Conservation (phyloP, 1,140 invertebrate genomes). For the Bombus vancouverensis region DNA sequence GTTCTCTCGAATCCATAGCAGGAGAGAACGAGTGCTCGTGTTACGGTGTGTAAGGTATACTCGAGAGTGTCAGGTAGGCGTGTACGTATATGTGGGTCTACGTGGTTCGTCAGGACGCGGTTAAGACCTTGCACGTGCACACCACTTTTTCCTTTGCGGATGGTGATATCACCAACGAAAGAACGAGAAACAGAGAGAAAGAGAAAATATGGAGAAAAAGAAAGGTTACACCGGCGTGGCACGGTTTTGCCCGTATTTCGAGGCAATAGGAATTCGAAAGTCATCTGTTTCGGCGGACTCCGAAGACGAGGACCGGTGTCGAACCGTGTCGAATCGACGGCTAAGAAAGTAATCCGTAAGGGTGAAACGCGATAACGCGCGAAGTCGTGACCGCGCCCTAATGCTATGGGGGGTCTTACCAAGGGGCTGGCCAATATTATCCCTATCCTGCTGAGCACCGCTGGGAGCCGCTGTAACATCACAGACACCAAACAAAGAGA, state of each 20-base stretch:
- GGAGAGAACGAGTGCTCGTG: constrained; percentile 46
- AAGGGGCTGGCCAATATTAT: constrained; percentile 95
- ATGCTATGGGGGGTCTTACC: constrained; percentile 88
- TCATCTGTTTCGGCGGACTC: background rate
- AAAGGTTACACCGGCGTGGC: background rate
- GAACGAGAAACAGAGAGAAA: constrained; percentile 9
- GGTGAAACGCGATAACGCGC: constrained; percentile 51
- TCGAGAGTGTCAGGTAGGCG: background rate
- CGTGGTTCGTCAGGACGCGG: constrained; percentile 59
- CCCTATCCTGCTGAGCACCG: constrained; percentile 95
- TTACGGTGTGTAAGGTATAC: background rate
- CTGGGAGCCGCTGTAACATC: constrained; percentile 93
- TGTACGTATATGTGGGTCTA: constrained; percentile 19
- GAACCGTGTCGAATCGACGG: background rate
- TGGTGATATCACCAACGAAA: background rate
- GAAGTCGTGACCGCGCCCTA: constrained; percentile 72
- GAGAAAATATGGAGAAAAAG: constrained; percentile 4
- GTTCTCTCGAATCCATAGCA: constrained; percentile 31
- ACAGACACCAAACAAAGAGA: constrained; percentile 83
- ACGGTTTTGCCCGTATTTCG: background rate
- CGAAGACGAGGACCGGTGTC: background rate
- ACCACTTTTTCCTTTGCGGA: background rate
- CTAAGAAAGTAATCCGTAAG: background rate
- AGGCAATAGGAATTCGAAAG: background rate
- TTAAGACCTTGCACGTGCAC: constrained; percentile 63